Evolutionary conservation across 2,797 vertebrate genomes (phyloP).

Genomic region (Staurois parvus): DNA sequence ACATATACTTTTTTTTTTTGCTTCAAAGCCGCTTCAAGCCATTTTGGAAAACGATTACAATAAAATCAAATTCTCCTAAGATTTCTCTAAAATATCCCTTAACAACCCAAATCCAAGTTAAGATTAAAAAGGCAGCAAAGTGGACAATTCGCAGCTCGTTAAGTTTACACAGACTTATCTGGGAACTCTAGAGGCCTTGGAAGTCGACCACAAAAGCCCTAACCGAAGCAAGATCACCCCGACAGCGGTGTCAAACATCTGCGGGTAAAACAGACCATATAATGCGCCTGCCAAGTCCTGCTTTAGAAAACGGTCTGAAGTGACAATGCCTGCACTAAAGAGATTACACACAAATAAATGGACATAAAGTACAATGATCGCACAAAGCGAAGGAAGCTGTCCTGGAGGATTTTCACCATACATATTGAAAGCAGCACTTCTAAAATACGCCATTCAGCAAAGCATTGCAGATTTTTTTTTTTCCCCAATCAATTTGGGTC

Average conservation of each 20-base stretch:
- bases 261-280: constrained; percentile 7
- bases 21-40: too few relatives aligned
- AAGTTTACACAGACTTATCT: constrained; percentile 13
- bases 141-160: constrained; percentile 17
- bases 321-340: constrained; percentile 42
- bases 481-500: constrained; percentile 18
- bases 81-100: too few relatives aligned
- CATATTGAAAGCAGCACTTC: constrained; percentile 3
- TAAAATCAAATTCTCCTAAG: too few relatives aligned
- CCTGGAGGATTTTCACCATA: constrained; percentile 36
- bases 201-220: not conserved
- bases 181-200: not conserved
- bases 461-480: not conserved
- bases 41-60: too few relatives aligned
- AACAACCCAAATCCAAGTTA: not conserved
- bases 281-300: not conserved
- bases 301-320: constrained; percentile 41
- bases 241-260: constrained; percentile 15
- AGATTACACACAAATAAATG: constrained; percentile 54
- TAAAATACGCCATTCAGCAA: constrained; percentile 22
- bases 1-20: too few relatives aligned
- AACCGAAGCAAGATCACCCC: constrained; percentile 16
- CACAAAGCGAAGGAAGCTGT: constrained; percentile 22
- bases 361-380: constrained; percentile 39
- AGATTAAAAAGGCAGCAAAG: not conserved